Base-by-base conservation (phyloP, 2,888 invertebrate species). In the Cephus sareptanus region DNA sequence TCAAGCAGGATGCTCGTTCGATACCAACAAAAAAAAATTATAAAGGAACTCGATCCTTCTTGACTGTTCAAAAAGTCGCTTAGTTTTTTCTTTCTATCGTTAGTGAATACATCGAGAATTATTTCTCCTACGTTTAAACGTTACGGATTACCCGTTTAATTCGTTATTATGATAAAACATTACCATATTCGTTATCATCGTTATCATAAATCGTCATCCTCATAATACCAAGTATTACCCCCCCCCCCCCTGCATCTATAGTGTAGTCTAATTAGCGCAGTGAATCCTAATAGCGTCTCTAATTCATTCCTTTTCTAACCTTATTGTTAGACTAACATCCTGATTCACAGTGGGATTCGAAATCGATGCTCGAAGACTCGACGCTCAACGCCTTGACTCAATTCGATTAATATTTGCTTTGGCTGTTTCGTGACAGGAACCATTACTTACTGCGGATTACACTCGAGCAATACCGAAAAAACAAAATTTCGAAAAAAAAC, bases 201-300 rank as follows among this genome's bases (percentile, higher is more conserved):
- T 56, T 37, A 76, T 35, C 40, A 76, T 37, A 37, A 34, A 35
- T 70, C 71, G 4, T 76, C 34, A 37, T 71, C 40, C 73, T 77
- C 34, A 73, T 31, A 31, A 34, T 56, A 75, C 23, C 31, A 34
- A 76, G 69, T 75, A 74, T 77, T 77, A 75, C 40, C 34, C 75
- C 30, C 15, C 75, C 40, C 37, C 37, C 56, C 77, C 11, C 40
- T 70, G 75, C 23, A 56, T 56, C 33, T 71, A 30, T 56, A 56
- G 30, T 15, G 71, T n/a, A 71, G 30, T 33, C 30, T 33, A 71
- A 71, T 33, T 33, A 15, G 71, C 33, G 3, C 71, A 71, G 30
- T 71, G 30, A 11, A 30, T 30, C 9, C 11, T 9, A 1, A 30
- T 3, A 11, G 15, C 11, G 30, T 4, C 31, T 71, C 15, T 71